Conservation (phyloP, 53 echinoderm and acorn worm species). For the Henricia sp. region DNA sequence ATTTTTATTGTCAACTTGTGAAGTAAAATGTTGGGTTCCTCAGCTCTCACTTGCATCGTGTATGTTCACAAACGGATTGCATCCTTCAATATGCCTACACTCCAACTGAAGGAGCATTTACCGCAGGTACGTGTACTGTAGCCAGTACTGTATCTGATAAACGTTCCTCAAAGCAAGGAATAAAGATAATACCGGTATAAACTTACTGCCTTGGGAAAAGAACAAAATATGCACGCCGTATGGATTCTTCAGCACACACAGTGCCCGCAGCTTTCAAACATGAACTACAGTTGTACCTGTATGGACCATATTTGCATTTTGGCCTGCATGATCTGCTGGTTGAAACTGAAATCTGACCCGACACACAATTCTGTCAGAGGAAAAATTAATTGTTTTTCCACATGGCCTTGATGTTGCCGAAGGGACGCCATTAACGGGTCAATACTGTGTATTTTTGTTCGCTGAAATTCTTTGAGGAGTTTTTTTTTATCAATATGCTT, state of each 20-base stretch:
- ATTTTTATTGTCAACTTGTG: too few relatives aligned
- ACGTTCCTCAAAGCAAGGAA: too few relatives aligned
- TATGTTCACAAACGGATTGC: too few relatives aligned
- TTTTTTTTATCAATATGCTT: background rate
- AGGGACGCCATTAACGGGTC: background rate
- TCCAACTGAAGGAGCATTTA: too few relatives aligned
- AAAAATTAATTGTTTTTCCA: slow-evolving; percentile 37
- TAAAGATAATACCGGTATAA: too few relatives aligned
- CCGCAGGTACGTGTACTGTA: too few relatives aligned
- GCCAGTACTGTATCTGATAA: too few relatives aligned
- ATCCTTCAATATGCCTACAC: too few relatives aligned
- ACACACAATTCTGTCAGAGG: slow-evolving; percentile 21
- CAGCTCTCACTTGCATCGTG: too few relatives aligned
- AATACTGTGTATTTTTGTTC: background rate
- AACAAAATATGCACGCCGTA: background rate
- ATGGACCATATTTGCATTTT: background rate
- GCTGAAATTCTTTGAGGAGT: background rate
- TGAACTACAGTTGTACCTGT: too few relatives aligned
- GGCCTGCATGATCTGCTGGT: background rate
- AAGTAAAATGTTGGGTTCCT: too few relatives aligned
- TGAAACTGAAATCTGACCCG: slow-evolving; percentile 31
- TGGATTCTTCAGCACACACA: background rate
- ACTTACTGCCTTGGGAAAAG: too few relatives aligned
- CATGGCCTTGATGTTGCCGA: slow-evolving; percentile 24
- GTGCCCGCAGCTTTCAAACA: background rate